Conservation (phyloP, 1,140 invertebrate species). For the Trachelipus rathkii region DNA sequence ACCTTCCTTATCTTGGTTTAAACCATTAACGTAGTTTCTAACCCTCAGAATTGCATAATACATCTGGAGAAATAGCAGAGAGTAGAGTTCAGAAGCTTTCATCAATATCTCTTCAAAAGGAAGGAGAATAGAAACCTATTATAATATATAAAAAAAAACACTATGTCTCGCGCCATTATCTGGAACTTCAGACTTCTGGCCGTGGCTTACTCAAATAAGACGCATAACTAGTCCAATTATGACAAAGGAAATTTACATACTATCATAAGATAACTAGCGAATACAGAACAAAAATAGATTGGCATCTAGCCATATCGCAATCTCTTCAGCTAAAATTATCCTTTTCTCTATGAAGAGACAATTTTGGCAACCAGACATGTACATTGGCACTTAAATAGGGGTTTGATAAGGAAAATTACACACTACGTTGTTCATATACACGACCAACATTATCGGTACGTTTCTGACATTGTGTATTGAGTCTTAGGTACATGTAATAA, state of each 20-base stretch:
- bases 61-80: background rate
- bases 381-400: slow-evolving; percentile 85
- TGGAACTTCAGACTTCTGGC: background rate
- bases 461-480: slow-evolving; percentile 84
- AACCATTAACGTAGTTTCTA: background rate
- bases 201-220: background rate
- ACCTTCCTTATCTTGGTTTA: background rate
- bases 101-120: background rate
- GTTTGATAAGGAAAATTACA: slow-evolving; percentile 86
- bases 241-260: background rate
- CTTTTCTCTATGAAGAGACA: slow-evolving; percentile 68
- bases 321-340: slow-evolving; percentile 69
- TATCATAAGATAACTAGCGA: slow-evolving; percentile 30
- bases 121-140: background rate
- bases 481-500: slow-evolving; percentile 98
- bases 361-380: slow-evolving; percentile 86
- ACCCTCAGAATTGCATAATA: background rate
- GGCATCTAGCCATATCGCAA: slow-evolving; percentile 73
- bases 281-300: slow-evolving; percentile 37
- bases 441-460: slow-evolving; percentile 83
- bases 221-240: background rate
- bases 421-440: too few species aligned
- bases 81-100: background rate
- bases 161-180: too few species aligned
- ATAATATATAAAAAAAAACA: background rate